A percentile compares a stretch with the other conserved stretches of the same genome.
Conservation (phyloP, 2,113 vertebrate species). For the Prinia subflava region DNA sequence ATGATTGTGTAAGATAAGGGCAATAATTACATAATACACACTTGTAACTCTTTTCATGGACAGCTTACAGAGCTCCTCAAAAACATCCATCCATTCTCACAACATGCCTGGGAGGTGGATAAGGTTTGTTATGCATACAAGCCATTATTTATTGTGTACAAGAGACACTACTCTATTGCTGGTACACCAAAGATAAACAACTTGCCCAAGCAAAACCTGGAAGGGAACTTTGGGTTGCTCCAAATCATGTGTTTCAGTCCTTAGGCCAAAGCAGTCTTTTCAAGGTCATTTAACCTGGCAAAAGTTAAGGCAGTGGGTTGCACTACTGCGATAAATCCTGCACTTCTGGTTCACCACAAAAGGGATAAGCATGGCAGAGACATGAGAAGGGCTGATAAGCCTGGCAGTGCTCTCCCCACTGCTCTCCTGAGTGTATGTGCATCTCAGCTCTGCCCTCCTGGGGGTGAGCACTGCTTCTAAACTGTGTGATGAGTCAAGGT, state of each 20-base stretch:
- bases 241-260: background rate
- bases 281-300: conserved; percentile 15
- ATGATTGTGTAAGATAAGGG: conserved; percentile 20
- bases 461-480: conserved; percentile 49
- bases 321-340: background rate
- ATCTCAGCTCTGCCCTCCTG: background rate
- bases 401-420: background rate
- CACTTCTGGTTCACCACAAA: background rate
- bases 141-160: background rate
- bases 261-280: background rate
- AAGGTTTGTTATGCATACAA: conserved; percentile 12
- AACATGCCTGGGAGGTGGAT: background rate
- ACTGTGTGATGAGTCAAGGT: conserved; percentile 72
- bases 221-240: background rate
- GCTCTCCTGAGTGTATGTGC: background rate
- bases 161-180: background rate
- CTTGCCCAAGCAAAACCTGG: conserved; percentile 22
- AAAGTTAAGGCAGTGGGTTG: background rate
- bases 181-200: background rate
- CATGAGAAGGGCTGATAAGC: background rate
- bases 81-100: conserved; percentile 14
- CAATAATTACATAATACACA: background rate
- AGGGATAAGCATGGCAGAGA: background rate
- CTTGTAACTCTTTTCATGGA: background rate
- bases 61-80: conserved; percentile 30